phyloP scores from a whole-genome alignment of 2,888 invertebrate genomes.

The Agrochola macilenta region DNA sequence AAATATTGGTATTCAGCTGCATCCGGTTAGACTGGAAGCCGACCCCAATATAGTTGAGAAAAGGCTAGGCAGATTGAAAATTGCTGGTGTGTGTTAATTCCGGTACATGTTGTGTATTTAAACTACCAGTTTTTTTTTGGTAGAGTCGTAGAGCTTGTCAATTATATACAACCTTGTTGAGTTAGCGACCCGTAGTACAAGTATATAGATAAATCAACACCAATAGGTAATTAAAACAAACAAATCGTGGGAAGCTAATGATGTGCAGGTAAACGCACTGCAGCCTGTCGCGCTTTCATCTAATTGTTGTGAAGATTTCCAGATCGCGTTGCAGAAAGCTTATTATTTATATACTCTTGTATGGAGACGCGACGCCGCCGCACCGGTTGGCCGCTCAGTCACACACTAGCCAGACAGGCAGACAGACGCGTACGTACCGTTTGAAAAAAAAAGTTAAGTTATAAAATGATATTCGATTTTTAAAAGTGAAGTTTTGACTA shows the following conservation, averaged over 20 bases:
- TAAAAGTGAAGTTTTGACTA: slow-evolving; percentile 67
- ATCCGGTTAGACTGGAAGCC: too few species aligned
- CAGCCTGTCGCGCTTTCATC: slow-evolving; percentile 75
- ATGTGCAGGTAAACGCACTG: slow-evolving; percentile 52
- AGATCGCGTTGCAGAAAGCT: slow-evolving; percentile 79
- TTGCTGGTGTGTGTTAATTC: too few species aligned
- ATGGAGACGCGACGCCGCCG: slow-evolving; percentile 66
- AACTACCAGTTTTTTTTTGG: neutral
- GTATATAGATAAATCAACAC: slow-evolving; percentile 5
- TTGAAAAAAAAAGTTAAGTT: slow-evolving; percentile 43
- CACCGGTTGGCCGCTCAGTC: slow-evolving; percentile 74
- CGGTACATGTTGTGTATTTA: neutral
- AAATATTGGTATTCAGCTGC: too few species aligned
- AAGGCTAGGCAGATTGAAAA: too few species aligned
- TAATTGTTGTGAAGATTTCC: slow-evolving; percentile 76
- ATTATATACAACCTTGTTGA: neutral
- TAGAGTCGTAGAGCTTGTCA: neutral
- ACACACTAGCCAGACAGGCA: slow-evolving; percentile 54
- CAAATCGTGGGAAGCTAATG: slow-evolving; percentile 64
- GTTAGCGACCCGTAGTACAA: neutral
- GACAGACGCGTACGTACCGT: slow-evolving; percentile 62
- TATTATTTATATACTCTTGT: slow-evolving; percentile 73
- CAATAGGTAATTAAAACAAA: slow-evolving; percentile 60
- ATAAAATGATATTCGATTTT: slow-evolving; percentile 65
- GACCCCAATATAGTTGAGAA: too few species aligned